phyloP scores from a whole-genome alignment of 1,140 invertebrate genomes.

The Papilio dardanus region DNA sequence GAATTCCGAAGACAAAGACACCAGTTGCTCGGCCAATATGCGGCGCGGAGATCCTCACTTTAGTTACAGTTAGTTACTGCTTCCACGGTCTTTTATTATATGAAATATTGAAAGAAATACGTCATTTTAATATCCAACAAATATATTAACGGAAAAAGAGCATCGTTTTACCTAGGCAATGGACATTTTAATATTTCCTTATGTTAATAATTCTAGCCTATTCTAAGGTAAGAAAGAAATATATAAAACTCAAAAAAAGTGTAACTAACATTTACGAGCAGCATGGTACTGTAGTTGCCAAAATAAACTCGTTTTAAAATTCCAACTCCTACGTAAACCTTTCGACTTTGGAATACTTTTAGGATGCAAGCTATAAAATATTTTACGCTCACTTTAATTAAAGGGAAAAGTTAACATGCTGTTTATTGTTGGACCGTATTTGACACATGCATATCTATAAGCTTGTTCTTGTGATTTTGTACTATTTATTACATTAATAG shows the following conservation, averaged over 20 bases:
- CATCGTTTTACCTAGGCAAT: too few relatives aligned
- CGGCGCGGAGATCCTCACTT: background rate
- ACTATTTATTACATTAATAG: too few relatives aligned
- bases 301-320: slow-evolving; percentile 37
- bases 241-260: background rate
- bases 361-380: slow-evolving; percentile 34
- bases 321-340: slow-evolving; percentile 22
- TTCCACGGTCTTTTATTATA: background rate
- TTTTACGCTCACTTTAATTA: slow-evolving; percentile 34
- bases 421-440: slow-evolving; percentile 18
- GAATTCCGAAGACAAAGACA: slow-evolving; percentile 16
- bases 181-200: background rate
- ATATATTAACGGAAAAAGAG: background rate
- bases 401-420: slow-evolving; percentile 11
- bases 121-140: background rate
- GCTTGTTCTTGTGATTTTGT: background rate
- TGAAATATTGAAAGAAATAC: background rate
- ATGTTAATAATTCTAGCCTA: background rate
- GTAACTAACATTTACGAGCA: slow-evolving; percentile 13
- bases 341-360: slow-evolving; percentile 27
- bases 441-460: background rate
- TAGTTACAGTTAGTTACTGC: slow-evolving; percentile 11
- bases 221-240: background rate
- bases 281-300: slow-evolving; percentile 18
- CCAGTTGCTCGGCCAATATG: slow-evolving; percentile 30